Base-by-base conservation (phyloP, 2,113 vertebrate species). In the Okapia johnstoni region DNA sequence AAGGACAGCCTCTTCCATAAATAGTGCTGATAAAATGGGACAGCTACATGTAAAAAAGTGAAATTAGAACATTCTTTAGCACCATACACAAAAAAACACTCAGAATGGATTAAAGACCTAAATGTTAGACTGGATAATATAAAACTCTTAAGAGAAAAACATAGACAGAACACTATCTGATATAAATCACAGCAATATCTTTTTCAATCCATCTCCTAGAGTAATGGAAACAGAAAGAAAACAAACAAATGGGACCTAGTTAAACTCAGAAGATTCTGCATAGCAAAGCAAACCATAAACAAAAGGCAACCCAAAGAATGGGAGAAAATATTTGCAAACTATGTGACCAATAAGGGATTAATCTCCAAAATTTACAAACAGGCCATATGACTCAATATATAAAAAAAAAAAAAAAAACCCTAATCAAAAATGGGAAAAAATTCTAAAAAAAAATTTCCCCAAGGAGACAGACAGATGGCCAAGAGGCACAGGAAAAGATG, bases 371-470 rank as follows among this genome's bases (percentile, higher is more conserved):
- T 25, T 26, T 76, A 76, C 23, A 43, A 43, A 76, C 40, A 76
- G 70, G 3, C 23, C 40, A 43, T 76, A 7, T 43, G 12, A 76
- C 70, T 14, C 40, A 76, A 43, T 26, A 26, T 76, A 0, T 0
- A 26, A 43, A 43, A 26, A 25, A 76, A 21, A 28, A 58, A 58
- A 58, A 33, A n/a, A 66, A 36, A 40, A 6, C 6, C 2, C 15
- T 33, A 16, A 43, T 25, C 70, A 73, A 73, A 43, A 76, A 25
- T 43, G 36, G 19, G 54, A 7, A 70, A 70, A 70, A 70, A 11
- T 12, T 66, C n/a, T 36, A 25, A 43, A 73, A 60, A 40, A 73
- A 73, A 13, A 43, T 26, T 43, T 43, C 40, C 43, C 70, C 70
- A 76, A 76, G 70, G 40, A 76, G 70, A 76, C 40, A 73, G 36